Conservation (phyloP, 2,888 invertebrate species). For the Lypha dubia region DNA sequence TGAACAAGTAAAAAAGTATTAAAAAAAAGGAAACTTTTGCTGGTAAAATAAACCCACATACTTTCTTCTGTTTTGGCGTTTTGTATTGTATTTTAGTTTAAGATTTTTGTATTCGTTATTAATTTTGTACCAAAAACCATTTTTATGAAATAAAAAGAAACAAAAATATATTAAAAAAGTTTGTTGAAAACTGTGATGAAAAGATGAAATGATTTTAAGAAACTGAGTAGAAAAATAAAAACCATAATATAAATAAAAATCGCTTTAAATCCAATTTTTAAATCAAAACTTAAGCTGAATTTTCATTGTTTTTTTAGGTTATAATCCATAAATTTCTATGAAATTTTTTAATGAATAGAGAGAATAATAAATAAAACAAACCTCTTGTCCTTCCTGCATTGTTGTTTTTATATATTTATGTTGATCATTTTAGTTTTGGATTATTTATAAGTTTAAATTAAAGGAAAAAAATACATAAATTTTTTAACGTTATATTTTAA, state of each 20-base stretch:
- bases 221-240: slow-evolving; percentile 15
- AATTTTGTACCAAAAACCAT: slow-evolving; percentile 45
- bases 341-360: slow-evolving; percentile 66
- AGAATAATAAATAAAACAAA: slow-evolving; percentile 84
- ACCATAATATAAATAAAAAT: slow-evolving; percentile 1
- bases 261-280: slow-evolving; percentile 58
- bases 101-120: slow-evolving; percentile 58
- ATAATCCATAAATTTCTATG: slow-evolving; percentile 31
- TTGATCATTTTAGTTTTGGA: slow-evolving; percentile 47
- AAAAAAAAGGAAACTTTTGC: slow-evolving; percentile 45
- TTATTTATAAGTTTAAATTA: slow-evolving; percentile 73
- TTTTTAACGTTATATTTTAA: slow-evolving; percentile 36
- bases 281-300: slow-evolving; percentile 40
- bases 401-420: slow-evolving; percentile 60
- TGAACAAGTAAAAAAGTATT: not conserved
- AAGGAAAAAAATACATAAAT: slow-evolving; percentile 75
- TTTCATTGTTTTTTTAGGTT: slow-evolving; percentile 19
- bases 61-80: slow-evolving; percentile 73
- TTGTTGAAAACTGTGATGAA: slow-evolving; percentile 26
- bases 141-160: slow-evolving; percentile 71
- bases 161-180: slow-evolving; percentile 66
- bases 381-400: slow-evolving; percentile 86
- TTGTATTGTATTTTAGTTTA: slow-evolving; percentile 60
- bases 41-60: slow-evolving; percentile 71
- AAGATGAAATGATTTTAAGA: slow-evolving; percentile 48